Conservation (phyloP, 2,113 vertebrate genomes). For the Sceloporus undulatus region DNA sequence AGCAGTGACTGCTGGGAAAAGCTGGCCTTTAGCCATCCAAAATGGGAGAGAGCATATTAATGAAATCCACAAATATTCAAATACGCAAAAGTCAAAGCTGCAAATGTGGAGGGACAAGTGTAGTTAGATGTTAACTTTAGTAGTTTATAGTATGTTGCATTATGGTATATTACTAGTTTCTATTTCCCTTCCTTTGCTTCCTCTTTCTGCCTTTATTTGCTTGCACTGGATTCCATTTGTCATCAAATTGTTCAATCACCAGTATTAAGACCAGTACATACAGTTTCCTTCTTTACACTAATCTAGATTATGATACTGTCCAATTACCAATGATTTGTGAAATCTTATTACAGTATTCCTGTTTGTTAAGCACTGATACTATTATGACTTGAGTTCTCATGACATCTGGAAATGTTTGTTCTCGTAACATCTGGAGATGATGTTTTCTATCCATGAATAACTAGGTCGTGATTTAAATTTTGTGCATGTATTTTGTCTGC, state of each 20-base stretch:
- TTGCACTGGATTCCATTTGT: constrained; percentile 10
- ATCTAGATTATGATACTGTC: constrained; percentile 21
- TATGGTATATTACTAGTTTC: background rate
- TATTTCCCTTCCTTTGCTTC: constrained; percentile 21
- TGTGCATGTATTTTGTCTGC: too few species aligned
- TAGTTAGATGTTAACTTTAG: background rate
- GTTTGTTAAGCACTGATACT: background rate
- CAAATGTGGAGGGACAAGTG: too few species aligned
- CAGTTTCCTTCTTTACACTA: constrained; percentile 35
- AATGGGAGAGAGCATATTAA: too few species aligned
- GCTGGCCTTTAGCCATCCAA: too few species aligned
- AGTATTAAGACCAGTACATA: background rate
- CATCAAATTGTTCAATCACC: constrained; percentile 17
- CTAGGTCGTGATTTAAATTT: too few species aligned
- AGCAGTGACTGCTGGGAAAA: too few species aligned
- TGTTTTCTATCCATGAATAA: background rate
- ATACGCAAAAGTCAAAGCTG: too few species aligned
- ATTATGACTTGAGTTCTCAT: fast-evolving
- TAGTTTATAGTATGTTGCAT: background rate
- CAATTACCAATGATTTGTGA: constrained; percentile 31
- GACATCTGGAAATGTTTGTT: background rate
- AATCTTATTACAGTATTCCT: background rate
- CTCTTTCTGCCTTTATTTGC: constrained; percentile 35
- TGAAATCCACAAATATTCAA: too few species aligned
- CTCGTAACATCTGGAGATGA: too few species aligned